Evolutionary conservation across 2,113 vertebrate species (phyloP).

Genomic region (Phalacrocorax aristotelis): DNA sequence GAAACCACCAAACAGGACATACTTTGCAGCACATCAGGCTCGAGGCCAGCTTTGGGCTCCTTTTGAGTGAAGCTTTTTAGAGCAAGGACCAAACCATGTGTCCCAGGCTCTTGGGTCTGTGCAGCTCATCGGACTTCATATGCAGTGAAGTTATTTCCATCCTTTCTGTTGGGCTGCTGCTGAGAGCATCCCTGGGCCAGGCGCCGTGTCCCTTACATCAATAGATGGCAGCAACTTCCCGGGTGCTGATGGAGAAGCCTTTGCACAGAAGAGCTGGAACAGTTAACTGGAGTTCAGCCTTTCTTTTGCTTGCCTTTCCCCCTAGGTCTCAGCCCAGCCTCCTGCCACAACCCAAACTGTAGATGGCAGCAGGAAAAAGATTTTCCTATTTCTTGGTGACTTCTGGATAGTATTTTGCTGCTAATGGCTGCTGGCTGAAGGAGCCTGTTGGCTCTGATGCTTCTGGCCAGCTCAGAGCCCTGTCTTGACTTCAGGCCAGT

Average conservation of each 20-base stretch:
- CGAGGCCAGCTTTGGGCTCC: background rate
- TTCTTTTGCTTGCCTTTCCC: background rate
- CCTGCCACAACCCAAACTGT: background rate
- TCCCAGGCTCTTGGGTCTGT: background rate
- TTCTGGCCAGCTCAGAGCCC: background rate
- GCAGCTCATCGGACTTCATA: rapidly evolving
- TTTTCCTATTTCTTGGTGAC: background rate
- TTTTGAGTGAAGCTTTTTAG: background rate
- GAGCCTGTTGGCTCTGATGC: background rate
- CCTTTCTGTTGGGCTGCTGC: background rate
- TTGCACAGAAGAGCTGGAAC: background rate
- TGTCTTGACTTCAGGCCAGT: background rate
- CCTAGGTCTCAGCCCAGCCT: background rate
- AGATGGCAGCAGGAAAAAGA: slow-evolving; percentile 54
- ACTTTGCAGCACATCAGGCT: rapidly evolving
- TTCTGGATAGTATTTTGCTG: background rate
- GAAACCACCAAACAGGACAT: rapidly evolving
- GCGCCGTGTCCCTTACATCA: background rate
- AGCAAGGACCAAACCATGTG: rapidly evolving
- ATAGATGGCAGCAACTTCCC: slow-evolving; percentile 60
- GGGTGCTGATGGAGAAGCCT: background rate
- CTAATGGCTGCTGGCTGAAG: background rate
- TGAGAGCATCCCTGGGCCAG: background rate
- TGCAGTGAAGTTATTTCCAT: background rate
- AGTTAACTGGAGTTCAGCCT: background rate